phyloP scores from a whole-genome alignment of 2,888 invertebrate species.

The Lymantria dispar region DNA sequence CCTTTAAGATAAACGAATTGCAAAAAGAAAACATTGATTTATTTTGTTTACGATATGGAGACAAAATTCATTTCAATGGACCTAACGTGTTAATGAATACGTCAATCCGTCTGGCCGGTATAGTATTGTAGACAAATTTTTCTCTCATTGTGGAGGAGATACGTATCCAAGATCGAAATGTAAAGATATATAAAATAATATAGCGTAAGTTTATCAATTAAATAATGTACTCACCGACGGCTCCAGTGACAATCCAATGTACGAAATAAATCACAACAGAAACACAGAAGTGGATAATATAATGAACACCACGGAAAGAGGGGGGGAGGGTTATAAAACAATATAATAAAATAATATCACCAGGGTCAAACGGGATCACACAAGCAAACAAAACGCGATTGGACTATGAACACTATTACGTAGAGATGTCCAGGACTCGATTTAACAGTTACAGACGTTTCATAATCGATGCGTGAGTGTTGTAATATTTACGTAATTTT shows the following conservation, averaged over 20 bases:
- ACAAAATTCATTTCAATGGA: too few species aligned
- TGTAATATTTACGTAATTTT: conserved; percentile 82
- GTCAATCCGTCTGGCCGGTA: too few species aligned
- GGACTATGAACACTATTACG: conserved; percentile 43
- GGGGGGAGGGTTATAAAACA: conserved; percentile 59
- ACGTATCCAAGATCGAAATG: too few species aligned
- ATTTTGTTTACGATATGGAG: too few species aligned
- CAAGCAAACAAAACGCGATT: conserved; percentile 59
- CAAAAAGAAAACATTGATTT: too few species aligned
- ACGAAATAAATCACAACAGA: conserved; percentile 66
- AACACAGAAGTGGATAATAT: conserved; percentile 60
- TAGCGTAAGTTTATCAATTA: background rate
- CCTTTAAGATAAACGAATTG: too few species aligned
- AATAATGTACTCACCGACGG: conserved; percentile 58
- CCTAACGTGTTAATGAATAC: too few species aligned
- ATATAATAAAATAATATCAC: conserved; percentile 73
- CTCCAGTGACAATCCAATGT: conserved; percentile 72
- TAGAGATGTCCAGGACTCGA: conserved; percentile 37
- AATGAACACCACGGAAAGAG: conserved; percentile 63
- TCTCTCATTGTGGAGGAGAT: too few species aligned
- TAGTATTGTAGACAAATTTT: too few species aligned
- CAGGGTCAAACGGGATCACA: conserved; percentile 69
- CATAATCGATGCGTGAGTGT: conserved; percentile 74
- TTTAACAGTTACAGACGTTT: conserved; percentile 58
- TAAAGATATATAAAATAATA: too few species aligned